Conservation (phyloP, 2,888 invertebrate genomes). For the Drosophila fungiperda region DNA sequence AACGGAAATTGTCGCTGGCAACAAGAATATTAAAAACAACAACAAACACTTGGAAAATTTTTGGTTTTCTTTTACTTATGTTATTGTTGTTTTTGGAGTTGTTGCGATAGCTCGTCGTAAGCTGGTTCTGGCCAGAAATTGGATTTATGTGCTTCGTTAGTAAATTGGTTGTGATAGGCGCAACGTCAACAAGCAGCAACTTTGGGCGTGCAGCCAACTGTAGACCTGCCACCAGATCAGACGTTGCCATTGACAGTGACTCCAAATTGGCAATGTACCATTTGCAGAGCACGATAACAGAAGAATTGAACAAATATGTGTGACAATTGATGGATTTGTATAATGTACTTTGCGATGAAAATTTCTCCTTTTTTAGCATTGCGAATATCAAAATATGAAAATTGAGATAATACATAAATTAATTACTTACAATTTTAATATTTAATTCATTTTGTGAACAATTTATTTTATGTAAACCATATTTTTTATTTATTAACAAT, state of each 20-base stretch:
- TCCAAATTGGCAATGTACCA: constrained; percentile 11
- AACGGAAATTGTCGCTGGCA: constrained; percentile 70
- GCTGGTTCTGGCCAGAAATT: constrained; percentile 70
- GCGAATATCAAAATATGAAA: neutral
- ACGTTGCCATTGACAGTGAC: constrained; percentile 43
- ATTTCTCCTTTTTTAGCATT: neutral
- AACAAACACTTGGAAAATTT: constrained; percentile 18
- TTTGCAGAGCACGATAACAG: neutral
- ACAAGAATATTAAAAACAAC: constrained; percentile 24
- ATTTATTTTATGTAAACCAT: neutral
- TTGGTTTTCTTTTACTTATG: constrained; percentile 19
- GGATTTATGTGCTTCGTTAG: constrained; percentile 82
- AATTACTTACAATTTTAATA: neutral
- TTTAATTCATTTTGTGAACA: neutral
- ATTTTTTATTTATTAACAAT: neutral
- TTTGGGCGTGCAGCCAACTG: constrained; percentile 55
- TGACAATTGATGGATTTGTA: neutral
- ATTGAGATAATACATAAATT: neutral
- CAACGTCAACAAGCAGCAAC: constrained; percentile 53
- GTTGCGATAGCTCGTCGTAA: constrained; percentile 27
- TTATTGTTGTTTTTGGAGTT: constrained; percentile 36
- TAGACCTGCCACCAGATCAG: neutral
- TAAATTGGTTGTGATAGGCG: constrained; percentile 81
- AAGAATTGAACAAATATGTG: neutral
- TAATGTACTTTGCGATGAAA: neutral